Evolutionary conservation across 2,113 vertebrate species (phyloP), one percentile per base, ranked within the genome.

Genomic region (Toxostoma redivivum): DNA sequence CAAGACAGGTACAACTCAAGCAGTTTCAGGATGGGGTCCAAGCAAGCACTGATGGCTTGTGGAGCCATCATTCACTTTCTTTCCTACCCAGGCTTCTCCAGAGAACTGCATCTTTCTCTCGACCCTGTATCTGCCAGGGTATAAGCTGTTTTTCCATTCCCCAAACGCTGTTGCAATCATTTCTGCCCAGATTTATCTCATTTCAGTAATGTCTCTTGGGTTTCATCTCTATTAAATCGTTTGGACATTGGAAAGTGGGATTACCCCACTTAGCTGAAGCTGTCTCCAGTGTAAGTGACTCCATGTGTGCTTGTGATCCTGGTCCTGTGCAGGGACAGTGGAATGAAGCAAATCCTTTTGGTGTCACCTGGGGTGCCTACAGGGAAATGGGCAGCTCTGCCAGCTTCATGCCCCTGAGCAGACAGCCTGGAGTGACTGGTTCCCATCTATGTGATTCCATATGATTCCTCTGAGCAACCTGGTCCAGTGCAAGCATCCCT

Each of bases 181-280:
- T 95, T 95, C 90, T 92, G 64, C 86, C 74, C 90, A 82, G 71
- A 83, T 90, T 80, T 94, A 88, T 93, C 91, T 92, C 80, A 83
- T 90, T 92, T 92, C 82, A 69, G 38, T 17, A 76, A 61, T 0
- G 27, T 72, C 95, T 82, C 94, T 80, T 69, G 90, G 94, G 90
- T 69, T 95, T 88, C 60, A n/a, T 93, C 62, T 93, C 92, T 96
- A 66, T 93, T 94, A 96, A 94, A 92, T 86, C 2, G 0, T 77
- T 69, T 77, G 94, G 94, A 94, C 93, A 65, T 5, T 57, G 58
- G 54, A 31, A 88, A 86, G 88, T 77, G 67, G 67, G 80, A 83
- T 86, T 92, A 86, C 58, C 71, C 80, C 67, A 33, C 71, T 86
- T 77, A 88, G 53, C 62, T 69, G 57, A 14, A 56, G 64, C 72